Percentiles rank a stretch among this genome's conserved stretches.
phyloP scores from a whole-genome alignment of 2,797 vertebrate species.

The Sebastes hopkinsi region DNA sequence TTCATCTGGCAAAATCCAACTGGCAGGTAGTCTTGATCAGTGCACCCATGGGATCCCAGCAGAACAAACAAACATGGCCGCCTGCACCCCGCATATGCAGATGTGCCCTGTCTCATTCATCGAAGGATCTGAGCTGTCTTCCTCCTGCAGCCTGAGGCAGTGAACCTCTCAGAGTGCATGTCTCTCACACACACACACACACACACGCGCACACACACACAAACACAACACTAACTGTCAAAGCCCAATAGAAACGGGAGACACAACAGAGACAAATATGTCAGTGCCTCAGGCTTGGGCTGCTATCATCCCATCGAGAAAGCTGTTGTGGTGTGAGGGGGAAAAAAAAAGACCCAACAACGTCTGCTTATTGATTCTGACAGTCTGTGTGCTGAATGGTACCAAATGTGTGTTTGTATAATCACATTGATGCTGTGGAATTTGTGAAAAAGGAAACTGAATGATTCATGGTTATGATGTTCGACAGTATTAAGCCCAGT shows the following conservation, averaged over 20 bases:
- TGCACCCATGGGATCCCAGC: conserved; percentile 44
- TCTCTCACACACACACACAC: conserved; percentile 24
- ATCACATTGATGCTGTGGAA: conserved; percentile 59
- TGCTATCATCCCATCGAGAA: conserved; percentile 63
- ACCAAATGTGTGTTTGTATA: conserved; percentile 62
- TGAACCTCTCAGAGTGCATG: conserved; percentile 60
- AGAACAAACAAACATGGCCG: conserved; percentile 65
- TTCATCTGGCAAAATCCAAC: conserved; percentile 53
- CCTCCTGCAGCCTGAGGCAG: conserved; percentile 48
- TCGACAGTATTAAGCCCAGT: conserved; percentile 46
- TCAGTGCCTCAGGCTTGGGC: conserved; percentile 65
- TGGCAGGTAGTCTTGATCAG: conserved; percentile 70
- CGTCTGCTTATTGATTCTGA: conserved; percentile 69
- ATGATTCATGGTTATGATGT: conserved; percentile 49
- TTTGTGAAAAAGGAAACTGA: conserved; percentile 36
- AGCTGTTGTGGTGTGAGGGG: conserved; percentile 56
- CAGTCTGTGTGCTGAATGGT: conserved; percentile 51
- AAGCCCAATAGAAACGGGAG: conserved; percentile 47
- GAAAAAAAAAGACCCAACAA: neutral
- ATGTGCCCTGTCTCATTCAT: conserved; percentile 59
- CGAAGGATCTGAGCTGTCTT: conserved; percentile 64
- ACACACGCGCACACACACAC: conserved; percentile 16
- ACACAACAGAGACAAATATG: conserved; percentile 64
- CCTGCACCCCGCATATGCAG: conserved; percentile 61
- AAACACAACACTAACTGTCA: conserved; percentile 52